Evolutionary conservation across 2,797 vertebrate genomes (phyloP).

Genomic region (Selene dorsalis): DNA sequence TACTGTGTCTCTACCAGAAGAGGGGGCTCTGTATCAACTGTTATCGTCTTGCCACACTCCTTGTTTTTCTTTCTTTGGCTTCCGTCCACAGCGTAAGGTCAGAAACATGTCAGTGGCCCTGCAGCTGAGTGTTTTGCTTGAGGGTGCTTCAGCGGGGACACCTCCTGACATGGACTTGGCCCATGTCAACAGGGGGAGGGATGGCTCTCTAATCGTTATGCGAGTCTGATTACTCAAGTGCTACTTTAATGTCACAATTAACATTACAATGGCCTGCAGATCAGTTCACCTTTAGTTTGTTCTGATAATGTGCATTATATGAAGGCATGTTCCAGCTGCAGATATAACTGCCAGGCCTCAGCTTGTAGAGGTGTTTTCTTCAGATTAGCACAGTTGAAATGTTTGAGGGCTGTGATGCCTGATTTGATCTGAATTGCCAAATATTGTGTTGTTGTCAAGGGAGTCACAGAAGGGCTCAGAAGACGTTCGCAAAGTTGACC

Average conservation of each 20-base stretch:
- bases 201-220: not conserved
- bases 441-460: not conserved
- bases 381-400: not conserved
- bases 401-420: not conserved
- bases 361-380: not conserved
- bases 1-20: slow-evolving; percentile 51
- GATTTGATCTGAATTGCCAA: not conserved
- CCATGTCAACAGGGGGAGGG: not conserved
- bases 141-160: not conserved
- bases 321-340: slow-evolving; percentile 9
- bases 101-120: not conserved
- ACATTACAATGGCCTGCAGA: slow-evolving; percentile 8
- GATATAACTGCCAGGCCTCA: not conserved
- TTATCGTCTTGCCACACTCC: not conserved
- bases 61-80: not conserved
- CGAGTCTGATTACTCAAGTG: not conserved
- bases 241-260: slow-evolving; percentile 28
- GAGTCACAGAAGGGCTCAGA: not conserved
- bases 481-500: not conserved
- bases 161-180: not conserved
- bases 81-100: slow-evolving; percentile 15
- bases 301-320: slow-evolving; percentile 13
- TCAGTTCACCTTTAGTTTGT: slow-evolving; percentile 35
- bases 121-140: not conserved
- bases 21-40: slow-evolving; percentile 35